A percentile compares a stretch with the other conserved stretches of the same genome.
phyloP scores from a whole-genome alignment of 2,888 invertebrate genomes.

The Stenolophus ochropezus region DNA sequence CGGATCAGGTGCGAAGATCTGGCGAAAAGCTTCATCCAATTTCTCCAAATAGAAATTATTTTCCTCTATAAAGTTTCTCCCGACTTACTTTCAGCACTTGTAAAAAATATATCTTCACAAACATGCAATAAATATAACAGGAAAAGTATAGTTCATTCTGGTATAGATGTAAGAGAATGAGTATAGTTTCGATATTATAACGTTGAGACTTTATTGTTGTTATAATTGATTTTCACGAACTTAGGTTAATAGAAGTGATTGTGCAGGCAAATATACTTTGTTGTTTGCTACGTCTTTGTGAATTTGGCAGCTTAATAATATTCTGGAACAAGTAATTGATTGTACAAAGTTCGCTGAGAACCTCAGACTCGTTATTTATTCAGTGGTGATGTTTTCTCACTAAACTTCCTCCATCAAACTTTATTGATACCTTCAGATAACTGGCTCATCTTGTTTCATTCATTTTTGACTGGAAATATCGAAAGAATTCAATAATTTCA shows the following conservation, averaged over 20 bases:
- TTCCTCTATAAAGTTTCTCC: neutral
- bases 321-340: neutral
- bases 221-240: no score
- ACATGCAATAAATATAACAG: no score
- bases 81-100: neutral
- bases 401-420: neutral
- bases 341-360: neutral
- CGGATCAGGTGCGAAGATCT: neutral
- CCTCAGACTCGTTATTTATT: neutral
- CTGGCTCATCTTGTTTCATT: no score
- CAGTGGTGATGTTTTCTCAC: neutral
- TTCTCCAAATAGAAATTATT: neutral
- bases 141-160: no score
- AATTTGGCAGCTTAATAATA: neutral
- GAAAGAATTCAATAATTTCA: no score
- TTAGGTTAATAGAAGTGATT: no score
- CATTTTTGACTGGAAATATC: no score
- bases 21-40: neutral
- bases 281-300: neutral
- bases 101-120: neutral
- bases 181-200: no score
- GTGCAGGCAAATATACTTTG: neutral
- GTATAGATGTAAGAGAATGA: no score
- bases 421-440: slow-evolving; percentile 22
- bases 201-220: no score